Conservation (phyloP, 2,113 vertebrate species). For the Alces alces region DNA sequence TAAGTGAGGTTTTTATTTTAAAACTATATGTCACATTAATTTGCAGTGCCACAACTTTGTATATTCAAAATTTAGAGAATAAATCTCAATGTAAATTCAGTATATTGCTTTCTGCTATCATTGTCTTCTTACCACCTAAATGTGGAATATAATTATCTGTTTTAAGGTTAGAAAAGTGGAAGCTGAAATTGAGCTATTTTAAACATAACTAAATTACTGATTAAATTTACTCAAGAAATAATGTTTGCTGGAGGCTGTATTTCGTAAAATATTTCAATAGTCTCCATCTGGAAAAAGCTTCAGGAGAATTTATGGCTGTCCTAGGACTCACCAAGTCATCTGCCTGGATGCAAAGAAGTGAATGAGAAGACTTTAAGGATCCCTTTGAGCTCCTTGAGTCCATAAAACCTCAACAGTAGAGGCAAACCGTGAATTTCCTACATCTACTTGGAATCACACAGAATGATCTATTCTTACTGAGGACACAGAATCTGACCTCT, state of each 20-base stretch:
- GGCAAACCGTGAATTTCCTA: not conserved
- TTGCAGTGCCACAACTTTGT: not conserved
- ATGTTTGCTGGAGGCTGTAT: not conserved
- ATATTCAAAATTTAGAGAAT: conserved; percentile 20
- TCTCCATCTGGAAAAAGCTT: not conserved
- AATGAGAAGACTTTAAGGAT: not conserved
- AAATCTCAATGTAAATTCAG: conserved; percentile 57
- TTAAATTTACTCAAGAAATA: not conserved
- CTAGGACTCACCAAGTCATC: not conserved
- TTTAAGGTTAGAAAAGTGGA: conserved; percentile 48
- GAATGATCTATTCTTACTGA: not conserved
- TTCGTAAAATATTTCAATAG: not conserved
- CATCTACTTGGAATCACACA: not conserved
- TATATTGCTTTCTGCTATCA: conserved; percentile 51
- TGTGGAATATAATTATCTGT: conserved; percentile 66
- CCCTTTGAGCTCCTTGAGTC: not conserved
- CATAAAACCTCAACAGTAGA: not conserved
- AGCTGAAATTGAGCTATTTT: conserved; percentile 55
- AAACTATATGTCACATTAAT: not conserved
- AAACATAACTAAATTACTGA: conserved; percentile 56
- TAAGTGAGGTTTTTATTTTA: not conserved
- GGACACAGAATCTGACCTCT: not conserved
- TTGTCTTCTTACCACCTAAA: conserved; percentile 46
- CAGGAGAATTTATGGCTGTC: not conserved
- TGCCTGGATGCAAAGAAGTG: not conserved